Conservation (phyloP, 1,140 invertebrate species). For the Melipona quadrifasciata region DNA sequence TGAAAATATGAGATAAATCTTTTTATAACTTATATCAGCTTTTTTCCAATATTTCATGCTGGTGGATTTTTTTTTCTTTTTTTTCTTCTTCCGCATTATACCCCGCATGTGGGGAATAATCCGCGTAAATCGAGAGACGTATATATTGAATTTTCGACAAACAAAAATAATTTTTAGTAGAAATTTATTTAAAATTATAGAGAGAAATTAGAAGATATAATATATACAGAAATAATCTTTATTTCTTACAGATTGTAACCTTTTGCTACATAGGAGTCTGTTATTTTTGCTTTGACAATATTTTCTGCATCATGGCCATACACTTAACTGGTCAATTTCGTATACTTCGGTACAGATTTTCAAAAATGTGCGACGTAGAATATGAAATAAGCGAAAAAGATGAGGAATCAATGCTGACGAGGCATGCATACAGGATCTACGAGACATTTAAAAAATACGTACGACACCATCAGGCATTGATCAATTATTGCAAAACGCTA, state of each 20-base stretch:
- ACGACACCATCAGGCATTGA: constrained; percentile 45
- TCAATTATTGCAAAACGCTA: constrained; percentile 46
- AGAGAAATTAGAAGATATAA: too few relatives aligned
- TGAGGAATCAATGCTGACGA: too few relatives aligned
- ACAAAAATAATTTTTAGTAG: background rate
- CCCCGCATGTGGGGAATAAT: too few relatives aligned
- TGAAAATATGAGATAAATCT: too few relatives aligned
- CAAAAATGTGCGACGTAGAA: background rate
- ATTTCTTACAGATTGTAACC: constrained; percentile 43
- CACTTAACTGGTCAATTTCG: constrained; percentile 61
- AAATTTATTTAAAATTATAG: too few relatives aligned
- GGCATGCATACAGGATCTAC: background rate
- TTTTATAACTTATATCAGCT: too few relatives aligned
- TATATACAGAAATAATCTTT: background rate
- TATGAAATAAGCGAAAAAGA: background rate
- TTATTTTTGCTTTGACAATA: constrained; percentile 65
- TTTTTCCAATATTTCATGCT: too few relatives aligned
- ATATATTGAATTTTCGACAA: background rate
- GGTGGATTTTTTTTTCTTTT: too few relatives aligned
- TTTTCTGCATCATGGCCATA: constrained; percentile 63
- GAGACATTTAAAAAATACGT: constrained; percentile 38
- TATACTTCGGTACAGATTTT: constrained; percentile 51
- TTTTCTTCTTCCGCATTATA: too few relatives aligned
- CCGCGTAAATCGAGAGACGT: too few relatives aligned
- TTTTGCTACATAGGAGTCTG: constrained; percentile 52